Evolutionary conservation across 2,888 invertebrate species (phyloP), one percentile per base, ranked within the genome.

Genomic region (Drosophila tripunctata): DNA sequence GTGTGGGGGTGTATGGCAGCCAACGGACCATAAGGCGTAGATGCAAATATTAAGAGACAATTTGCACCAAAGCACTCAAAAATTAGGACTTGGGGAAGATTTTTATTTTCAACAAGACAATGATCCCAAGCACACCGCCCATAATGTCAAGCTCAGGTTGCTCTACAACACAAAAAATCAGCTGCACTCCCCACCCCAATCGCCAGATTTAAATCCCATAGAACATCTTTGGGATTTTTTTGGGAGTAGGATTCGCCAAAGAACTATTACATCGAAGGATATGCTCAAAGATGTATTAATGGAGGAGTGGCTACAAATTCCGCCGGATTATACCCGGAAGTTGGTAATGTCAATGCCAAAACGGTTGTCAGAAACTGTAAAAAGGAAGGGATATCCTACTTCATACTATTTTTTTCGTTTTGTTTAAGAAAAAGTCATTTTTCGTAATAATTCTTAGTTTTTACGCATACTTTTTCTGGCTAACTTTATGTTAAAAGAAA

Each of bases 91-190:
- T 4, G 6, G 7, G 3, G 6, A 48, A 0, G 22, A 51, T 3
- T 65, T 45, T 12, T 50, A 52, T 36, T 65, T 71, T 38, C 45
- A 58, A 10, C 58, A 71, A 2, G 61, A 56, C 12, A 71, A 71
- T 22, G 64, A 64, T 36, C 60, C 60, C 0, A 60, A 69, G 7
- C 58, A 65, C 35, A 60, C 51, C 5, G 51, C 67, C 12, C 33
- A 50, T 6, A 60, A 56, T 47, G 57, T 63, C 1, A 64, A 56
- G 35, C 38, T 67, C 1, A 69, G 61, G 66, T 15, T 67, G 14
- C 44, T 65, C 0, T 62, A 69, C 21, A 67, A 70, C 17, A 22
- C 15, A 1, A 44, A 58, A 17, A 41, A 65, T 14, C 54, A 61
- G 17, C 27, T 65, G 44, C 19, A 33, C 15, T 35, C 65, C n/a